A percentile compares a stretch with the other conserved stretches of the same genome.
phyloP scores from a whole-genome alignment of 2,888 invertebrate genomes.

The Agrotis puta region DNA sequence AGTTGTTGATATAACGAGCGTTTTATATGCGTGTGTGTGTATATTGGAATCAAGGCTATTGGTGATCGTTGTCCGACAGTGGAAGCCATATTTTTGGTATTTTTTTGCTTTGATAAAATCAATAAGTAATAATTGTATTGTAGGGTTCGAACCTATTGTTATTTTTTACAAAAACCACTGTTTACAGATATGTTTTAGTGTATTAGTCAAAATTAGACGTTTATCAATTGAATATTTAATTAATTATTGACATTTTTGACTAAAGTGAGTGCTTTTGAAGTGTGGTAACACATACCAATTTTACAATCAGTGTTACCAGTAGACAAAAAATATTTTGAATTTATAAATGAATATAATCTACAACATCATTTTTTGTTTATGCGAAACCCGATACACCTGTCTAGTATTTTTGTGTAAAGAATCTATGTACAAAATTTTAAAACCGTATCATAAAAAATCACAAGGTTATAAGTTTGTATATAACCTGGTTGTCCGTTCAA shows the following conservation, averaged over 20 bases:
- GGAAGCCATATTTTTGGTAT: slow-evolving; percentile 29
- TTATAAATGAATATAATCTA: slow-evolving; percentile 7
- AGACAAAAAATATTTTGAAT: slow-evolving; percentile 11
- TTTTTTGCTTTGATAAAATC: slow-evolving; percentile 7
- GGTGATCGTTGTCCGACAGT: slow-evolving; percentile 54
- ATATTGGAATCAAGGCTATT: slow-evolving; percentile 60
- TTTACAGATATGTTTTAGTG: slow-evolving; percentile 1
- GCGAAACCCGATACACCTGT: too few species aligned
- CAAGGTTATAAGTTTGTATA: too few species aligned
- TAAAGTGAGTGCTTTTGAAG: slow-evolving; percentile 6
- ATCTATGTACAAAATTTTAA: too few species aligned
- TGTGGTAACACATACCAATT: slow-evolving; percentile 23
- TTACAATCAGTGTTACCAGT: slow-evolving; percentile 25
- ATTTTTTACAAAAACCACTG: slow-evolving; percentile 4
- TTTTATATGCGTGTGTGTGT: slow-evolving; percentile 56
- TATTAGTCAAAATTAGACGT: slow-evolving; percentile 18
- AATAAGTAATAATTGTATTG: slow-evolving; percentile 3
- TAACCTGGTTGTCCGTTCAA: too few species aligned
- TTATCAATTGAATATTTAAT: slow-evolving; percentile 4
- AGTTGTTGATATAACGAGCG: slow-evolving; percentile 58
- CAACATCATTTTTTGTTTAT: too few species aligned
- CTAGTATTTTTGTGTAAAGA: too few species aligned
- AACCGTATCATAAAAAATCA: too few species aligned
- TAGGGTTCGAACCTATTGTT: slow-evolving; percentile 10
- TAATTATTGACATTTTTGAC: slow-evolving; percentile 4